Base-by-base conservation (phyloP, 1,140 invertebrate genomes). In the Himalopsyche phryganea region DNA sequence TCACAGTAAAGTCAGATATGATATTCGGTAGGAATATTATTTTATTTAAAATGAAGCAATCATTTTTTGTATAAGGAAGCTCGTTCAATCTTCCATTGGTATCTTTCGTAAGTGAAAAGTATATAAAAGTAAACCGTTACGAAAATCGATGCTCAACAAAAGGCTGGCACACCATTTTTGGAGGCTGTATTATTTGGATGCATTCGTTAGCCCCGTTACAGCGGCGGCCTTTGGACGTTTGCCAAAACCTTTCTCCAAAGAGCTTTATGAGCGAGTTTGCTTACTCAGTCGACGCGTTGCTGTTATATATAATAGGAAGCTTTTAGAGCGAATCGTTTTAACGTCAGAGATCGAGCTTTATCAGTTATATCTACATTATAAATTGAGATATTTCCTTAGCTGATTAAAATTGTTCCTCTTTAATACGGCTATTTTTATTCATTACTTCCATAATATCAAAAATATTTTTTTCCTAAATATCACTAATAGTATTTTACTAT, bases 151-250 rank as follows among this genome's bases (percentile, higher is more conserved):
- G 48, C 40, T 33, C 18, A 17, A 50, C 48, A 38, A 38, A 50
- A 38, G 32, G 32, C 47, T 28, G 23, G 23, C 23, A 9, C 23
- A 28, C 35, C 32, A 4, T 38, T 18, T 10, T 41, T 41, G 38
- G 23, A 51, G 14, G 36, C 17, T 40, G 51, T 17, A 32, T 41
- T 14, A 41, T 46, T 32, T 17, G 44, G 51, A 46, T 46, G 51
- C 51, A 46, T 45, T 54, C 42, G 51, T 54, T 54, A 54, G 42
- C 51, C 41, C 36, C 51, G 42, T 54, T 54, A 54, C 14, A 32
- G 11, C 51, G 28, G 35, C 51, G 13, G 23, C 51, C 28, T 33
- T 54, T 54, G 51, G 51, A 32, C 33, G 10, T 1, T 14, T 10
- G 51, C 51, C 51, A 54, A 19, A n/a, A 19, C 41, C 46, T 46